A percentile compares a stretch with the other conserved stretches of the same genome.
phyloP scores from a whole-genome alignment of 2,113 vertebrate genomes.

The Sciurus niger region DNA sequence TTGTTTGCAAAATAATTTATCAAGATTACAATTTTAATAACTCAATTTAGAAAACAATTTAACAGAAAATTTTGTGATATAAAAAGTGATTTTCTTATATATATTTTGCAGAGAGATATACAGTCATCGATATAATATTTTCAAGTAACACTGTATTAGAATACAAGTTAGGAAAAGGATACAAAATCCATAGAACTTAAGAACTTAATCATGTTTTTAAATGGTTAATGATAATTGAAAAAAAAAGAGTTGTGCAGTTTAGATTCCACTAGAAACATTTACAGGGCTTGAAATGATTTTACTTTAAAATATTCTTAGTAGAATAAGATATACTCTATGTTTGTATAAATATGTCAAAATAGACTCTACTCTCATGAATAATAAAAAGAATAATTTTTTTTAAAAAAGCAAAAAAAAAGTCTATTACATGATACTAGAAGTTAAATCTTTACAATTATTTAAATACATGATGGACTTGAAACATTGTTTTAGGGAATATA shows the following conservation, averaged over 20 bases:
- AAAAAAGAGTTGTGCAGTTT: not conserved
- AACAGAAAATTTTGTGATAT: not conserved
- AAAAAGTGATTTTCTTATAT: not conserved
- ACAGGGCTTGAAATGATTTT: not conserved
- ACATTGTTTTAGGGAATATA: conserved; percentile 10
- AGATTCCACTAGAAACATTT: not conserved
- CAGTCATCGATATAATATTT: not conserved
- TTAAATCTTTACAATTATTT: conserved; percentile 38
- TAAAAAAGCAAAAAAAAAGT: no score
- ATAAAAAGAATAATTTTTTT: no score
- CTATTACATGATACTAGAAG: not conserved
- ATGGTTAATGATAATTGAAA: not conserved
- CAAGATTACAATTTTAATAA: conserved; percentile 23
- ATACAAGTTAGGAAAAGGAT: not conserved
- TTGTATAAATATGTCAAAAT: no score
- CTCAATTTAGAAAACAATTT: conserved; percentile 3
- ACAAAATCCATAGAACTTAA: not conserved
- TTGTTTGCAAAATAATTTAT: conserved; percentile 39
- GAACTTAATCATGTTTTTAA: not conserved
- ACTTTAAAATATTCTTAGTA: not conserved
- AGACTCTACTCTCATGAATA: no score
- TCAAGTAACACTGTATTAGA: not conserved
- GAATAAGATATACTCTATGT: no score
- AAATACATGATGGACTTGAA: not conserved
- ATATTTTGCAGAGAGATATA: not conserved